Percentiles rank a stretch among this genome's conserved stretches.
phyloP scores from a whole-genome alignment of 2,797 vertebrate species.

The Bothrops alternatus region DNA sequence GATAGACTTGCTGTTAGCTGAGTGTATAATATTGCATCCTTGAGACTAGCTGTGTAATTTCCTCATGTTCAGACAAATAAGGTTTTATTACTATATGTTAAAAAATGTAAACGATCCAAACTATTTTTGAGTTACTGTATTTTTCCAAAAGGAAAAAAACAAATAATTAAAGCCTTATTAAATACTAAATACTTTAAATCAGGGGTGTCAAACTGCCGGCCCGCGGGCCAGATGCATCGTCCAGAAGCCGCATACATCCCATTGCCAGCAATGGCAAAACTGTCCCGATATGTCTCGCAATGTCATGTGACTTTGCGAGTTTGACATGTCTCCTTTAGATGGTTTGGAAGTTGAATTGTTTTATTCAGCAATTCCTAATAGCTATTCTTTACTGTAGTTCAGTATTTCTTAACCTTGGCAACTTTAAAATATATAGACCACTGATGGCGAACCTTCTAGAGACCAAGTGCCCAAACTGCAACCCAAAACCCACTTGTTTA shows the following conservation, averaged over 20 bases:
- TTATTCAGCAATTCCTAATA: background rate
- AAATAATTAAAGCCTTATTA: background rate
- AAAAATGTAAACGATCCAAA: background rate
- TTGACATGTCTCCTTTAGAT: background rate
- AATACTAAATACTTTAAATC: background rate
- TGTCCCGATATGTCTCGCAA: too few relatives aligned
- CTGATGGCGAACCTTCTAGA: too few relatives aligned
- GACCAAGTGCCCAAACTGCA: too few relatives aligned
- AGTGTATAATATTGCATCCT: background rate
- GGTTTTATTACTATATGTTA: background rate
- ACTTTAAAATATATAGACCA: background rate
- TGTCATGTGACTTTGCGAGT: too few relatives aligned
- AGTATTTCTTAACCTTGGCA: background rate
- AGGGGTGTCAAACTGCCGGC: too few relatives aligned
- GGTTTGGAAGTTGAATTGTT: background rate
- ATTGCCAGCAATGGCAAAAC: too few relatives aligned
- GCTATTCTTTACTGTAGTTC: background rate
- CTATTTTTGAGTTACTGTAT: background rate
- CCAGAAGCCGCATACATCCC: too few relatives aligned
- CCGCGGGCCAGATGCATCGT: too few relatives aligned
- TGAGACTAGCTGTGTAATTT: background rate
- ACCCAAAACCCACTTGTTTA: too few relatives aligned
- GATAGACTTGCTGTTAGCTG: background rate
- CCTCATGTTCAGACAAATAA: background rate
- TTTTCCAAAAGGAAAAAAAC: background rate